Evolutionary conservation across 2,113 vertebrate species (phyloP).

Genomic region (Peucedramus taeniatus): DNA sequence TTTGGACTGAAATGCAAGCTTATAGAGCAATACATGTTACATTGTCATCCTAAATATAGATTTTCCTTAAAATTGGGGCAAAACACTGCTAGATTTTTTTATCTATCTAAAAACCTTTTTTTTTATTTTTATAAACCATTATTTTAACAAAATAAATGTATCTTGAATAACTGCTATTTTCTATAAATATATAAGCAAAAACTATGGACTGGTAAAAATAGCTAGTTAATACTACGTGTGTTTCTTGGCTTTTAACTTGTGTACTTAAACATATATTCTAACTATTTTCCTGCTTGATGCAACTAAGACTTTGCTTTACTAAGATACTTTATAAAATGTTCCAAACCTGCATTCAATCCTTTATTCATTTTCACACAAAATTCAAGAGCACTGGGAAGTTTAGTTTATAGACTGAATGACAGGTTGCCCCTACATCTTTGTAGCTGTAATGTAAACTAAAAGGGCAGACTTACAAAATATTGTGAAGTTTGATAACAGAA

Average conservation of each 20-base stretch:
- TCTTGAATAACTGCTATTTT: background rate
- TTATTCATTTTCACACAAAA: background rate
- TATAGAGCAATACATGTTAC: background rate
- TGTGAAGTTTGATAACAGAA: background rate
- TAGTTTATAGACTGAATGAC: background rate
- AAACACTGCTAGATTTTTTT: background rate
- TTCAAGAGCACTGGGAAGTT: background rate
- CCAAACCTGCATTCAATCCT: background rate
- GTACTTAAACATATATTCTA: background rate
- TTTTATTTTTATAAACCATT: background rate
- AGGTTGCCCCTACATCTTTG: background rate
- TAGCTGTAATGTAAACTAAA: background rate
- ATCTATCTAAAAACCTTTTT: background rate
- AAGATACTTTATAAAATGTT: background rate
- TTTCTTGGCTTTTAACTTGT: background rate
- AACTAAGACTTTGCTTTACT: background rate
- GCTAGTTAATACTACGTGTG: background rate
- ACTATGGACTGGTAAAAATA: background rate
- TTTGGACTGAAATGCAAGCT: background rate
- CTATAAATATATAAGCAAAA: background rate
- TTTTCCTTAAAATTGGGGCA: background rate
- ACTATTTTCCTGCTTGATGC: background rate
- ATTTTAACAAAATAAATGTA: background rate
- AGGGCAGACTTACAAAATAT: background rate
- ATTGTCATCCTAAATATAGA: background rate